phyloP scores from a whole-genome alignment of 2,797 vertebrate genomes.

The Sebastes trivittatus region DNA sequence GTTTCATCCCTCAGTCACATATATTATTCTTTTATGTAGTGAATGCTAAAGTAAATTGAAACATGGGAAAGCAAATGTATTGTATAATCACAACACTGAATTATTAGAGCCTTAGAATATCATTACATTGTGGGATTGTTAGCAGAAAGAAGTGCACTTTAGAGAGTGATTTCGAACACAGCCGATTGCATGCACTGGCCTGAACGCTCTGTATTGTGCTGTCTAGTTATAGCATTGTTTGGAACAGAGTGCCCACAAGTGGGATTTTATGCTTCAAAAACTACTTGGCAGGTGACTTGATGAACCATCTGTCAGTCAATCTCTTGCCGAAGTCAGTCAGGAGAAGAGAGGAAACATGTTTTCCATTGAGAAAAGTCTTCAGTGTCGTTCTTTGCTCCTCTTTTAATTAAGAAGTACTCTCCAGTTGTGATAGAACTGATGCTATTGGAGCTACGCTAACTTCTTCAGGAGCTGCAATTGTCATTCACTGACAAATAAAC shows the following conservation, averaged over 20 bases:
- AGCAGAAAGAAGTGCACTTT: not conserved
- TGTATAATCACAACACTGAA: not conserved
- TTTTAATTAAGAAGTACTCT: too few species aligned
- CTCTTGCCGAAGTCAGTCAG: too few species aligned
- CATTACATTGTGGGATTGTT: not conserved
- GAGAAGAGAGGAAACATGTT: too few species aligned
- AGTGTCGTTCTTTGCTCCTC: fast-evolving
- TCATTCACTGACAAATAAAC: too few species aligned
- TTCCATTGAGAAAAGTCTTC: not conserved
- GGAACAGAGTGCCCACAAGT: not conserved
- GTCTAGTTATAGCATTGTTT: not conserved
- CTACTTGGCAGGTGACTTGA: too few species aligned
- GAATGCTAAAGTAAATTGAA: not conserved
- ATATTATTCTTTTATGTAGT: not conserved
- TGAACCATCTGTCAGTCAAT: too few species aligned
- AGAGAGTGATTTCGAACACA: not conserved
- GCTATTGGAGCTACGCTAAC: too few species aligned
- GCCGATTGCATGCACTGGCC: not conserved
- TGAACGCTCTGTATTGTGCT: not conserved
- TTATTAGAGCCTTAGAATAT: not conserved
- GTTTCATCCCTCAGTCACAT: not conserved
- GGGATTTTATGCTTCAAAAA: not conserved
- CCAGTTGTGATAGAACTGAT: too few species aligned
- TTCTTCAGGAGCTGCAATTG: too few species aligned
- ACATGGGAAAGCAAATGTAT: not conserved